Conservation (phyloP, 2,113 vertebrate species). For the Hypanus sabinus region DNA sequence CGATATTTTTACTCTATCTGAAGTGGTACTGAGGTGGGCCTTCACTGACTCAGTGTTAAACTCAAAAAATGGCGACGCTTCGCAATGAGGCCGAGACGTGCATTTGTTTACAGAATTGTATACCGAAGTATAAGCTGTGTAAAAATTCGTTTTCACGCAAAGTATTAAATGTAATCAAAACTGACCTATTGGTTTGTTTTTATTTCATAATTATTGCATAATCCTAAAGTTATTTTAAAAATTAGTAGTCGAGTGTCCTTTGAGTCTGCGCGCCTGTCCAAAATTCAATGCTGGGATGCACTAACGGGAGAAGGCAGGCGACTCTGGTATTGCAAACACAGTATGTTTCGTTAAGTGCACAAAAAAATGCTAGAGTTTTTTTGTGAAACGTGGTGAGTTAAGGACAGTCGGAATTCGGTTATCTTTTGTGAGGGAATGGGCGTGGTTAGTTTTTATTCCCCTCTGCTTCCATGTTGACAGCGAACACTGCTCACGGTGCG, state of each 20-base stretch:
- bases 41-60: constrained; percentile 15
- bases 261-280: neutral
- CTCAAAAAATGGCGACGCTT: constrained; percentile 7
- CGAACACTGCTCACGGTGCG: neutral
- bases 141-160: constrained; percentile 14
- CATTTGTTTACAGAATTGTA: constrained; percentile 27
- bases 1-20: constrained; percentile 21
- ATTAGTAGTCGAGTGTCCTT: neutral
- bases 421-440: neutral
- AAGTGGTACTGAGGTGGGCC: constrained; percentile 14
- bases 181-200: neutral
- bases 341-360: neutral
- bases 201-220: neutral
- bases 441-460: neutral
- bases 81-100: neutral
- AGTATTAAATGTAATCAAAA: constrained; percentile 30
- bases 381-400: neutral
- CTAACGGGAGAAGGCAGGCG: neutral
- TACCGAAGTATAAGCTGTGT: constrained; percentile 34
- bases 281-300: neutral
- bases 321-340: neutral
- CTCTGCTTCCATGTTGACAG: neutral
- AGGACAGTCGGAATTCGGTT: too few relatives aligned
- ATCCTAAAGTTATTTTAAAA: neutral
- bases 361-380: neutral